Evolutionary conservation across 23 tunicate genomes (phyloP), one percentile per base, ranked within the genome.

Genomic region (Ciona savignyi): DNA sequence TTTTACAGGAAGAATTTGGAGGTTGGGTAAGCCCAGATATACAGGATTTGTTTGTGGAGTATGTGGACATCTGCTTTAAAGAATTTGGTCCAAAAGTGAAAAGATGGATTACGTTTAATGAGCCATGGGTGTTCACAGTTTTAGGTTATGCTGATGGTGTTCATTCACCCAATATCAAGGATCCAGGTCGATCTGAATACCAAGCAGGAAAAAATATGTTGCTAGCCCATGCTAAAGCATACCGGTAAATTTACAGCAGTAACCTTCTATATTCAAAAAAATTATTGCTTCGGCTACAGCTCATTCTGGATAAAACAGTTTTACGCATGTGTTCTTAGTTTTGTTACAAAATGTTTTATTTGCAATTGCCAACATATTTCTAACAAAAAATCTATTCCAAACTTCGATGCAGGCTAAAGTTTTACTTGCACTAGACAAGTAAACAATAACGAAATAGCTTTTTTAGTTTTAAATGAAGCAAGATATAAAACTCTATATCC

Each of bases 91-190:
- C 73, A 35, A 75, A 84, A 70, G 99, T 94, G 15, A 82, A 87
- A 56, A 32, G 33, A 33, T 94, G 99, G 99, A 94, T 94, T 64
- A 94, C 99, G 1, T 78, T 87, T 32, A 94, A 94, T 66, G 99
- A 94, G 71, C 99, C 99, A 22, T 87, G 90, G 90, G 99, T 94
- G 48, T 83, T 89, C 51, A 73, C 81, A 28, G 96, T 74, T 22
- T 83, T 89, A 25, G 96, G 96, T 1, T 89, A 89, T 66, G 68
- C 81, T 21, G 74, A 72, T 48, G 96, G 85, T 33, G 74, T 63
- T 27, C 89, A 89, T 64, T 80, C 96, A 22, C 96, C 96, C 3
- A 89, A 89, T 63, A 83, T 78, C 11, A 63, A 68, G 32, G 88
- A 78, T 49, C 70, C 86, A 0, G 96, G 96, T n/a, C 34, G 74